Percentiles rank a stretch among this genome's conserved stretches.
phyloP scores from a whole-genome alignment of 2,888 invertebrate species.

The Clitarchus hookeri region DNA sequence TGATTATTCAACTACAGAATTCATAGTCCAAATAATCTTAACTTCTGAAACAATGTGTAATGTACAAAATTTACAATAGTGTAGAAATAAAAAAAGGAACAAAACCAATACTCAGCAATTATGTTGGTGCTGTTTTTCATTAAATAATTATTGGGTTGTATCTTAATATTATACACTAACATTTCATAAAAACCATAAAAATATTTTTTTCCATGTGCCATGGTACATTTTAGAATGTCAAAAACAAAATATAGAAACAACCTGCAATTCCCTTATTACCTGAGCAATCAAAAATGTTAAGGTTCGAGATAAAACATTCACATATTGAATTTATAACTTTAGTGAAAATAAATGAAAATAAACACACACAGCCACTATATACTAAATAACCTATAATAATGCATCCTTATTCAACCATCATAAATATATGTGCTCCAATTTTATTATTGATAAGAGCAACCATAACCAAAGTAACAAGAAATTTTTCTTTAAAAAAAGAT shows the following conservation, averaged over 20 bases:
- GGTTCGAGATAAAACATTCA: slow-evolving; percentile 22
- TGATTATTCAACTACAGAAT: background rate
- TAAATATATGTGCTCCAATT: slow-evolving; percentile 3
- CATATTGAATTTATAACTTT: background rate
- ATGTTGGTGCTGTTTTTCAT: background rate
- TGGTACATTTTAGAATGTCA: background rate
- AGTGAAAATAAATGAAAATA: background rate
- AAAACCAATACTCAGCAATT: background rate
- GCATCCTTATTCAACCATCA: slow-evolving; percentile 17
- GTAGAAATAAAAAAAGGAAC: background rate
- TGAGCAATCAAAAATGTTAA: slow-evolving; percentile 11
- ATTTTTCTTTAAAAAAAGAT: slow-evolving; percentile 21
- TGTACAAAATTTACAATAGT: background rate
- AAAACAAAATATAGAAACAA: background rate
- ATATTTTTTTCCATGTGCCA: background rate
- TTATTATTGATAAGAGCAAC: slow-evolving; percentile 19
- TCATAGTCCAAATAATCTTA: background rate
- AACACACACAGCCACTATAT: slow-evolving; percentile 11
- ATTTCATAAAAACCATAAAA: background rate
- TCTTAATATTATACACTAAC: background rate
- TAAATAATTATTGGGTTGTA: background rate
- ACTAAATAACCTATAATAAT: background rate
- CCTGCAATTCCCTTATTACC: background rate
- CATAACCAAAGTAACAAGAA: slow-evolving; percentile 21
- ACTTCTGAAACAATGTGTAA: background rate